Evolutionary conservation across 2,797 vertebrate genomes (phyloP).

Genomic region (Dryobates pubescens): DNA sequence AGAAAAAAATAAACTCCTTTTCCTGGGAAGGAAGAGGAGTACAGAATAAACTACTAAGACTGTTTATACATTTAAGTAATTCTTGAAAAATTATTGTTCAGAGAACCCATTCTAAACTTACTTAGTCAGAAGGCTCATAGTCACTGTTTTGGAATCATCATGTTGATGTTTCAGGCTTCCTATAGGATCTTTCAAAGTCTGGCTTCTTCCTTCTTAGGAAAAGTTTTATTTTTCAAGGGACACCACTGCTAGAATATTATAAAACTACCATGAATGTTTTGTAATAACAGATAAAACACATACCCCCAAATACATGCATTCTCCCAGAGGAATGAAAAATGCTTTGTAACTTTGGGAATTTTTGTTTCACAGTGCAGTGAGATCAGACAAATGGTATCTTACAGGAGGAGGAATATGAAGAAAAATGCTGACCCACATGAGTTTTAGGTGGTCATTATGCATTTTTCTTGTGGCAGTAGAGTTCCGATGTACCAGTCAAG

Average conservation of each 20-base stretch:
- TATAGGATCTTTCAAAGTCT: neutral
- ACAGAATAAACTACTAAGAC: neutral
- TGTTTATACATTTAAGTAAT: constrained; percentile 33
- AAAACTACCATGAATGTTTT: constrained; percentile 20
- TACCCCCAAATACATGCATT: neutral
- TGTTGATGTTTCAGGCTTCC: constrained; percentile 57
- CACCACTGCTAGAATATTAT: neutral
- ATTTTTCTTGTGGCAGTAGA: neutral
- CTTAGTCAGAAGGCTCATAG: neutral
- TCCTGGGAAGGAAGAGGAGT: neutral
- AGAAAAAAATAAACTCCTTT: neutral
- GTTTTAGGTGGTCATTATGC: neutral
- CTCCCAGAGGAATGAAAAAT: neutral
- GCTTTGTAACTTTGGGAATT: neutral
- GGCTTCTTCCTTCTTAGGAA: constrained; percentile 61
- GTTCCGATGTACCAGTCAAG: neutral
- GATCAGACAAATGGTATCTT: neutral
- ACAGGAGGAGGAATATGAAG: neutral
- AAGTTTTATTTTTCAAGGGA: constrained; percentile 52
- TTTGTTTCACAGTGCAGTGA: neutral
- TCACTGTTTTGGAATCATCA: constrained; percentile 35
- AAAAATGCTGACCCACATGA: neutral
- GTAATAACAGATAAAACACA: neutral
- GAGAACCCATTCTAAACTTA: constrained; percentile 35
- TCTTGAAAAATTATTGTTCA: constrained; percentile 30